Percentiles rank a stretch among this genome's conserved stretches.
These are phyloP conservation scores for Helobdella robusta DNA, from an alignment of 2,888 invertebrate genomes.

Conservation along the genomic window DNA sequence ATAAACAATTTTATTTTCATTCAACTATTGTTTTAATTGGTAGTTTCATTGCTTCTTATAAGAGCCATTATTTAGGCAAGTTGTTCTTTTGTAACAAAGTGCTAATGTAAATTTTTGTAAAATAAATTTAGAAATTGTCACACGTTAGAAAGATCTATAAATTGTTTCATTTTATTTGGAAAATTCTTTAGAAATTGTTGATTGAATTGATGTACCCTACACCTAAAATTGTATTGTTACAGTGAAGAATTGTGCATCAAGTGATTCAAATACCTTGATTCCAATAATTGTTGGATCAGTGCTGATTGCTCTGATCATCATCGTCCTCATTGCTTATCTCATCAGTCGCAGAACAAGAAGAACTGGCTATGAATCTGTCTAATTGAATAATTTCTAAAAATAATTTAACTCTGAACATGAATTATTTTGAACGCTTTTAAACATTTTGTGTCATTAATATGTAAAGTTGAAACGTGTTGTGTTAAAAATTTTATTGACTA, in stretches of 20 bases:
- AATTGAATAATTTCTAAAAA: too few relatives aligned
- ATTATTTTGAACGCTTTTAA: too few relatives aligned
- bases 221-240: neutral
- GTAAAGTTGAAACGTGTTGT: too few relatives aligned
- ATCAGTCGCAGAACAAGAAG: slow-evolving; percentile 19
- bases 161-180: too few relatives aligned
- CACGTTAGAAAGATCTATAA: neutral
- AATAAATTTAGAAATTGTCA: neutral
- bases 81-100: neutral
- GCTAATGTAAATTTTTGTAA: neutral
- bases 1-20: neutral
- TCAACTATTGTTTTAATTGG: neutral
- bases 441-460: too few relatives aligned
- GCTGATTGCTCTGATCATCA: slow-evolving; percentile 16
- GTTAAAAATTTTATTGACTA: too few relatives aligned
- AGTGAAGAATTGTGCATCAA: neutral
- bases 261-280: slow-evolving; percentile 11
- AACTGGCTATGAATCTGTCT: slow-evolving; percentile 23
- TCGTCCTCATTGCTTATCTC: slow-evolving; percentile 22
- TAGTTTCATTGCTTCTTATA: neutral
- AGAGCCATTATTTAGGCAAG: neutral
- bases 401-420: too few relatives aligned
- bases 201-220: too few relatives aligned
- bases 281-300: slow-evolving; percentile 23
- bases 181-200: too few relatives aligned